Conservation (phyloP, 2,113 vertebrate genomes). For the Acrocephalus kingi region DNA sequence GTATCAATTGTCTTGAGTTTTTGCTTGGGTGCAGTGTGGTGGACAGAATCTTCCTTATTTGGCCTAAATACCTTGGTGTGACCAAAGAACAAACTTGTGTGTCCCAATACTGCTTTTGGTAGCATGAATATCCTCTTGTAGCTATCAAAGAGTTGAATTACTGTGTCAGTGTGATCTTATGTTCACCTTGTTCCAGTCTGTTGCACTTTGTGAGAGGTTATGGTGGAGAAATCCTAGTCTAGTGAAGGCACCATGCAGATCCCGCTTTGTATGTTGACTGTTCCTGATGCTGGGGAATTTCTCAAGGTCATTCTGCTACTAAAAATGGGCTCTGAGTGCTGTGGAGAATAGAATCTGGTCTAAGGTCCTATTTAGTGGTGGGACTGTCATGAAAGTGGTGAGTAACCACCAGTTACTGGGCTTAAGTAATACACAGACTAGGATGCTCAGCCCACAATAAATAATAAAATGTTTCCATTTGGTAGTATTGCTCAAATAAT, state of each 20-base stretch:
- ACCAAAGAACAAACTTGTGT: neutral
- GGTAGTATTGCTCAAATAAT: neutral
- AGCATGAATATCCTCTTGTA: neutral
- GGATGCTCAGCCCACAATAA: neutral
- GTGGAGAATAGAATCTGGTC: neutral
- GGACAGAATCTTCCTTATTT: neutral
- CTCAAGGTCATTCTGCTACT: neutral
- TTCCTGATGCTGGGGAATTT: neutral
- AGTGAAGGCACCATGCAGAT: neutral
- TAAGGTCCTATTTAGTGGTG: neutral
- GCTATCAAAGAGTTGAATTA: neutral
- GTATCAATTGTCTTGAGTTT: fast-evolving
- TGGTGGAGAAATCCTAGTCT: no score
- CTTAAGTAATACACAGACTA: neutral
- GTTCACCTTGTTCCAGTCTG: neutral
- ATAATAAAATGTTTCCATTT: neutral
- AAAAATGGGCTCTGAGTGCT: neutral
- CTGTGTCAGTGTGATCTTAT: neutral
- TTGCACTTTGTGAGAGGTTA: neutral
- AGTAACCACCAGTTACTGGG: neutral
- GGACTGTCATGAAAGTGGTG: neutral
- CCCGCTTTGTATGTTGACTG: neutral
- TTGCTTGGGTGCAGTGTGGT: neutral
- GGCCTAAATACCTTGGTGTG: neutral
- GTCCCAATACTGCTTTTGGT: neutral